Evolutionary conservation across 1,140 invertebrate genomes (phyloP).

Genomic region (Cecropterus lyciades): DNA sequence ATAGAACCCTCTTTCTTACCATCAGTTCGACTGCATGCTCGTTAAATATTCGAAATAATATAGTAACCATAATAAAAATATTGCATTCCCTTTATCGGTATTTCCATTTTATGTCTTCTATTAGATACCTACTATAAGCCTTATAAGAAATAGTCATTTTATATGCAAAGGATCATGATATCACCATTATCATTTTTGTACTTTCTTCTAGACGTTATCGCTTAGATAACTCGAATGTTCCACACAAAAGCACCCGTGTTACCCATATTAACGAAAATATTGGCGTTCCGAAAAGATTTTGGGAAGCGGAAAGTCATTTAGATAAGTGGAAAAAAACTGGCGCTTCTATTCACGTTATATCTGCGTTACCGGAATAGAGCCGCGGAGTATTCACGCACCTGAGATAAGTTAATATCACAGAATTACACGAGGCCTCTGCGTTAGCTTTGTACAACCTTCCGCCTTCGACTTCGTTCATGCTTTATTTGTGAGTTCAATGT

Average conservation of each 20-base stretch:
- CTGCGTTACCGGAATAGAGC: slow-evolving; percentile 23
- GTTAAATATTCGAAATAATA: too few species aligned
- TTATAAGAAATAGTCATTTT: too few species aligned
- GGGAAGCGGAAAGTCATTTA: slow-evolving; percentile 35
- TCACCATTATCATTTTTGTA: slow-evolving; percentile 12
- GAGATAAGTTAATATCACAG: slow-evolving; percentile 61
- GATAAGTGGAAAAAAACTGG: slow-evolving; percentile 17
- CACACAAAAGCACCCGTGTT: slow-evolving; percentile 11
- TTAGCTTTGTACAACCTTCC: not conserved
- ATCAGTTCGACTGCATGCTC: too few species aligned
- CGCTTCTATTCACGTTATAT: slow-evolving; percentile 17
- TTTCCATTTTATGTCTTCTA: too few species aligned
- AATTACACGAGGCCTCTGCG: slow-evolving; percentile 44
- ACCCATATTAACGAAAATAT: not conserved
- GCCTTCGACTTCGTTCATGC: too few species aligned
- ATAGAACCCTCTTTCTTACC: too few species aligned
- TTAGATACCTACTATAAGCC: too few species aligned
- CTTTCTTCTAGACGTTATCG: slow-evolving; percentile 2
- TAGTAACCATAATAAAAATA: too few species aligned
- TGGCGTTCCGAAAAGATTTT: slow-evolving; percentile 12
- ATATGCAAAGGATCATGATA: not conserved
- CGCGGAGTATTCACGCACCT: slow-evolving; percentile 43
- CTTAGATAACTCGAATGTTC: slow-evolving; percentile 4
- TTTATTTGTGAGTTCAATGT: too few species aligned
- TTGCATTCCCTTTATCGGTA: too few species aligned